Base-by-base conservation (phyloP, 2,113 vertebrate genomes). In the Actenoides lindsayi region DNA sequence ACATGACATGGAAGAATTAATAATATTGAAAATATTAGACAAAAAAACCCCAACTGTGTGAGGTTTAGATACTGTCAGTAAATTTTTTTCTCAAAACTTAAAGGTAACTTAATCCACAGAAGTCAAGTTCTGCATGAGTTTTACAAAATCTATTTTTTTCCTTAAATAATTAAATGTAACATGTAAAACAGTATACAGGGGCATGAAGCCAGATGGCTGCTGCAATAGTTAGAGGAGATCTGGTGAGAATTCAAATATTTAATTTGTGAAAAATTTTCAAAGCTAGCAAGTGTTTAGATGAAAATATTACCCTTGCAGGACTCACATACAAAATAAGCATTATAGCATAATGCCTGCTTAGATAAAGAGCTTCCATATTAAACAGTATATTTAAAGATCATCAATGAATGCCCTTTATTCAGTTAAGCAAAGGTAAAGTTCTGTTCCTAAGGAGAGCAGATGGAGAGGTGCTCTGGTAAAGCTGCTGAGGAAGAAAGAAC, bases 331-430 rank as follows among this genome's bases (percentile, higher is more conserved):
- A 94, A 98, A 27, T 94, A 95, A 82, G 97, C 96, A 60, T 98
- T 98, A 70, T 54, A 79, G 75, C 97, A 98, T 98, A 99, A 91
- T 98, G 98, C 7, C 97, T 98, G 89, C 97, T 60, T 81, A 98
- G 87, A 75, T 95, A 39, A 59, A 98, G 97, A 57, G 23, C 6
- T 42, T 78, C 68, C 68, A 98, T 89, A 68, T 97, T 91, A 50
- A 21, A 20, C 20, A 98, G 64, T 13, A 59, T 76, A 41, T 39
- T 76, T 64, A 98, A 98, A 95, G 98, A 95, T 8, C 98, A 73
- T n/a, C 44, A 7, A 53, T 11, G 23, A 75, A 98, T 97, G 16
- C 35, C 19, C 31, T 98, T 78, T 95, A 98, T 98, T 91, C 53
- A 88, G 63, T 98, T 98, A 77, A 95, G 65, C 62, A 96, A 56